These are phyloP conservation scores for Nothoprocta perdicaria DNA, from an alignment of 2,113 vertebrate species.

Conservation along the genomic window DNA sequence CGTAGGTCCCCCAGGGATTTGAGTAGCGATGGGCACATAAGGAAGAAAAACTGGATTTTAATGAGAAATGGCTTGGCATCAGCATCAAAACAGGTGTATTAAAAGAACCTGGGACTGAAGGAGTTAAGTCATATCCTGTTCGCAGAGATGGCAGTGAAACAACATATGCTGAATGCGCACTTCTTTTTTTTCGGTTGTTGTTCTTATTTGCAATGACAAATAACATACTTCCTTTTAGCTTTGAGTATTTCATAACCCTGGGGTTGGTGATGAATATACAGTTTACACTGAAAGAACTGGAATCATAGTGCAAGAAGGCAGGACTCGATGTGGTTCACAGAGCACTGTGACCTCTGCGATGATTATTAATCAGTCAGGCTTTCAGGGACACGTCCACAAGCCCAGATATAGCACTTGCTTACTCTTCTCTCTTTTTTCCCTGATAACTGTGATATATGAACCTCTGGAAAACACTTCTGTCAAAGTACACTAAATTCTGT, in stretches of 20 bases:
- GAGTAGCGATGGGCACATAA: not conserved
- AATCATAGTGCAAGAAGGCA: conserved; percentile 33
- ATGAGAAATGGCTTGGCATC: conserved; percentile 12
- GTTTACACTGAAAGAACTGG: conserved; percentile 10
- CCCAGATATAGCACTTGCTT: not conserved
- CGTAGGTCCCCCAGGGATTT: conserved; percentile 13
- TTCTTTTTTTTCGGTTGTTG: not conserved
- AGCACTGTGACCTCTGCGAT: not conserved
- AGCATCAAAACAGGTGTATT: not conserved
- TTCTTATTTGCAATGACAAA: conserved; percentile 48
- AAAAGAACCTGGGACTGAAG: conserved; percentile 8
- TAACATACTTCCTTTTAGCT: conserved; percentile 39
- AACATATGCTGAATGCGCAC: conserved; percentile 8
- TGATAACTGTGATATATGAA: not conserved
- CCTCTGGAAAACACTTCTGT: conserved; percentile 22
- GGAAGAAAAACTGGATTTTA: conserved; percentile 44
- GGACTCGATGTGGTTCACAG: conserved; percentile 8
- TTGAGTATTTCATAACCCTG: conserved; percentile 43
- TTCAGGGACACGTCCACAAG: conserved; percentile 14
- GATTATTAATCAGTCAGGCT: conserved; percentile 47
- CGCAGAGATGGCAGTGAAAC: conserved; percentile 9
- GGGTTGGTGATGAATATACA: conserved; percentile 27
- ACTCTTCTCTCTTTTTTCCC: not conserved
- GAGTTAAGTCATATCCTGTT: conserved; percentile 49
- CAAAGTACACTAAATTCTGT: not conserved